A percentile compares a stretch with the other conserved stretches of the same genome.
Evolutionary conservation across 1,140 invertebrate species (phyloP).

Genomic region (Medauroidea extradentata): DNA sequence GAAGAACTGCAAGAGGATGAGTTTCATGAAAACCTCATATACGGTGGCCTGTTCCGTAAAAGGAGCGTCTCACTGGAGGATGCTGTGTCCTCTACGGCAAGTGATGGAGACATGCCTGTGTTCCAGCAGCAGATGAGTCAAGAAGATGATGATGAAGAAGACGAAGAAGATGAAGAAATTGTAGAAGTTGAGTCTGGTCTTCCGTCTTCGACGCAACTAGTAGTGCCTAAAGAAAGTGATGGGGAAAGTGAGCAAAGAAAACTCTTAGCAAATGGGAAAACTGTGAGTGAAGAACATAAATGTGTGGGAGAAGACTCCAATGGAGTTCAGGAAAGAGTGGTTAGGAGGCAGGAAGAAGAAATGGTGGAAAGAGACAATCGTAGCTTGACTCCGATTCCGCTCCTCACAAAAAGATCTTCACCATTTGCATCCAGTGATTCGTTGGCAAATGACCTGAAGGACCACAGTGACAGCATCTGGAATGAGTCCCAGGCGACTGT

Average conservation of each 20-base stretch:
- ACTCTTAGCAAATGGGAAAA: not conserved
- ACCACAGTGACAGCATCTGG: conserved; percentile 78
- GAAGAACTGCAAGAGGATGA: conserved; percentile 45
- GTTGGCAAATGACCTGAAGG: conserved; percentile 66
- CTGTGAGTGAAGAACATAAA: not conserved
- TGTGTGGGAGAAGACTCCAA: not conserved
- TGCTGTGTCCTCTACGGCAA: conserved; percentile 15
- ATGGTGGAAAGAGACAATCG: not conserved
- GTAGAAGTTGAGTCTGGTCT: not conserved
- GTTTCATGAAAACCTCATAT: conserved; percentile 74
- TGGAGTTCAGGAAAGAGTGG: not conserved
- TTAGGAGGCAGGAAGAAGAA: not conserved
- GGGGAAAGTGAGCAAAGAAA: not conserved
- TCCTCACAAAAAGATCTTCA: conserved; percentile 41
- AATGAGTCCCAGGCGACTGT: conserved; percentile 78
- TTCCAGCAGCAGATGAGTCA: conserved; percentile 4
- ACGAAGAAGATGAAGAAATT: conserved; percentile 4
- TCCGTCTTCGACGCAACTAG: too few relatives aligned
- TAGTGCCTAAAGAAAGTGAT: too few relatives aligned
- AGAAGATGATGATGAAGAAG: conserved; percentile 7
- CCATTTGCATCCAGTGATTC: conserved; percentile 78
- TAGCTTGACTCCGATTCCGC: not conserved
- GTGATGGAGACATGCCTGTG: conserved; percentile 4
- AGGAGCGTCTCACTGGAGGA: conserved; percentile 31
- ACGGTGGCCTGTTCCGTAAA: conserved; percentile 56